These are phyloP conservation scores for Drosophila chauvacae DNA, from an alignment of 1,140 invertebrate genomes.

Conservation along the genomic window DNA sequence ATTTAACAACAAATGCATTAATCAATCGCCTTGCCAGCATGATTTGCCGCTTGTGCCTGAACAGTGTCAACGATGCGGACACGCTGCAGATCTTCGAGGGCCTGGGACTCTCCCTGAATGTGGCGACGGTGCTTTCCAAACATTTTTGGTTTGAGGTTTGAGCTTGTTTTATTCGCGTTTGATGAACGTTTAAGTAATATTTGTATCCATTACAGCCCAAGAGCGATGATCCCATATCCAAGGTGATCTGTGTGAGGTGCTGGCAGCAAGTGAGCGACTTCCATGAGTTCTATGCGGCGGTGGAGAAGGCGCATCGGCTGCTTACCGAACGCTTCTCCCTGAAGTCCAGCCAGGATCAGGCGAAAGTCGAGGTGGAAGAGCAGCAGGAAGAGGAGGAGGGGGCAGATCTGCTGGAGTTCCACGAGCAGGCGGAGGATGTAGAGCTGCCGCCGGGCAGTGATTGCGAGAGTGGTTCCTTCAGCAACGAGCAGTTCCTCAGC, in stretches of 20 bases:
- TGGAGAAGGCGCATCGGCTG: slow-evolving; percentile 73
- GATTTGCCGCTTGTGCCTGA: too few relatives aligned
- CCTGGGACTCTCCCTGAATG: slow-evolving; percentile 57
- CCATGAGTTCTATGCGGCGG: slow-evolving; percentile 62
- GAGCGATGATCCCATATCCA: slow-evolving; percentile 75
- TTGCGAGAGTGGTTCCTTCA: slow-evolving; percentile 46
- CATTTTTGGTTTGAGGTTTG: slow-evolving; percentile 76
- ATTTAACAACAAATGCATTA: too few relatives aligned
- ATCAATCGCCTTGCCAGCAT: too few relatives aligned
- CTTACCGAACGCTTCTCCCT: slow-evolving; percentile 71
- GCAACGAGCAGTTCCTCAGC: slow-evolving; percentile 66
- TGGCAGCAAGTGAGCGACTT: slow-evolving; percentile 66
- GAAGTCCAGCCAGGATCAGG: slow-evolving; percentile 30
- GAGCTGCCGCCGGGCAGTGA: slow-evolving; percentile 23
- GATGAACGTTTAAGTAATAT: background rate
- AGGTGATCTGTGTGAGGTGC: slow-evolving; percentile 57
- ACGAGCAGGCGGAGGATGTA: slow-evolving; percentile 2
- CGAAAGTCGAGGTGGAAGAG: slow-evolving; percentile 13
- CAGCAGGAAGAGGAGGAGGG: slow-evolving; percentile 4
- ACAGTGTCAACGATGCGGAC: slow-evolving; percentile 60
- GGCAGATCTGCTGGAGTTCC: background rate
- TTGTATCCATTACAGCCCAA: slow-evolving; percentile 51
- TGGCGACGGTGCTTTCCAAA: slow-evolving; percentile 56
- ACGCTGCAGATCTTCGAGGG: slow-evolving; percentile 67
- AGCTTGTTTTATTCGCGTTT: background rate